Evolutionary conservation across 2,888 invertebrate genomes (phyloP), one percentile per base, ranked within the genome.

Genomic region (Hoplodrina ambigua): DNA sequence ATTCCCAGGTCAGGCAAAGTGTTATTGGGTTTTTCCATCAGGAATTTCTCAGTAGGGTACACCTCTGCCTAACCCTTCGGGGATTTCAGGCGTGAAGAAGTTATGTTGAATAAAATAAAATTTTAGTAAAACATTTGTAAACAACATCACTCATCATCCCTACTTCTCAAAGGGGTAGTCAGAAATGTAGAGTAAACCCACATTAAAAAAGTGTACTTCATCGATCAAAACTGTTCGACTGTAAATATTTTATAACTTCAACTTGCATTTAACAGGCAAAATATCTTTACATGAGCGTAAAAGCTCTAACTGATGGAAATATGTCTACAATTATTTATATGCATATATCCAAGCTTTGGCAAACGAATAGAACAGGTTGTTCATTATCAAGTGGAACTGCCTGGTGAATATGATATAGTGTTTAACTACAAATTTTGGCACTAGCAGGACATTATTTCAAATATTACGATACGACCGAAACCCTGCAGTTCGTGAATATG

Each of bases 311-410:
- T 33, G 19, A 4, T 33, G 19, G 44, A 57, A 37, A 74, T 56
- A 19, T 20, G 15, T 11, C 19, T 15, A 41, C 4, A 50, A 46
- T 70, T 46, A 6, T 17, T 7, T 17, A 17, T 46, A 6, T 25
- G 25, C 25, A 25, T 55, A 55, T 62, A 6, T 19, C 2, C 37
- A 60, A 68, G n/a, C 11, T 69, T 73, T 72, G 72, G 69, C 75
- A 68, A 49, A 25, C 0, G 25, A 8, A n/a, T 20, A 46, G 10
- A 20, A 49, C 8, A 30, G 33, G 53, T 75, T 33, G 33, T 58
- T 58, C n/a, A 33, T 67, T 54, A 66, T 53, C 20, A 58, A 53
- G 25, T 57, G n/a, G n/a, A 66, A 58, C 41, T 49, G 20, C 25
- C 17, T 54, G 25, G 50, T 50, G 25, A 17, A 54, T 55, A 59